Base-by-base conservation (phyloP, 2,888 invertebrate genomes). In the Ethmia dodecea region DNA sequence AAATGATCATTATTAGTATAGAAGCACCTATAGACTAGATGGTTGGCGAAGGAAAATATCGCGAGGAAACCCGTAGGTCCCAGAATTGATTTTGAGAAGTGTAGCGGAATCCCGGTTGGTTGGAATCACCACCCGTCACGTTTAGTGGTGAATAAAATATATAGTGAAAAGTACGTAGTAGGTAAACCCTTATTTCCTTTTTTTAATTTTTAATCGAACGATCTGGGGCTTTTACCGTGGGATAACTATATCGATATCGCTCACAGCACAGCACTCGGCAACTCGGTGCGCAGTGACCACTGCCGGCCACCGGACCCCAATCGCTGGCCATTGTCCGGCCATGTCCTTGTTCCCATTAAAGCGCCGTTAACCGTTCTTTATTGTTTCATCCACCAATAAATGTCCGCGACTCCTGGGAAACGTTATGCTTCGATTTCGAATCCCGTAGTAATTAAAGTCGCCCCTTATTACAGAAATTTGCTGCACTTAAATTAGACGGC, bases 291-390 rank as follows among this genome's bases (percentile, higher is more conserved):
- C 66, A 71, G 61, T 76, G 79, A 81, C 80, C 80, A 72, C 68
- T 52, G 65, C 22, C 22, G 22, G 22, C n/a, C 22, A 53, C 49
- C 62, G 71, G 61, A 65, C 79, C 80, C 80, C 79, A 76, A 74
- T 72, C 72, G 70, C 46, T 58, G 55, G 64, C 76, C 70, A 83
- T 84, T 84, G 80, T 81, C 74, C 76, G 50, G 49, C 64, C 62
- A 68, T 76, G 81, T 79, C 75, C 84, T 80, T 81, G 78, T 79
- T 77, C 81, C 70, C 83, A 86, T 86, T 83, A 84, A 83, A 84
- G 76, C 69, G 75, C 84, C 74, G 78, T 84, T 84, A 83, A 76
- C 74, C 77, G 77, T 81, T 83, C 83, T 84, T 84, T 84, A 86
- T 86, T 84, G 83, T 86, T 84, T 81, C 74, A 84, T 80, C 73